These are phyloP conservation scores for Aphaenogaster floridana DNA, from an alignment of 1,140 invertebrate species.

Conservation along the genomic window DNA sequence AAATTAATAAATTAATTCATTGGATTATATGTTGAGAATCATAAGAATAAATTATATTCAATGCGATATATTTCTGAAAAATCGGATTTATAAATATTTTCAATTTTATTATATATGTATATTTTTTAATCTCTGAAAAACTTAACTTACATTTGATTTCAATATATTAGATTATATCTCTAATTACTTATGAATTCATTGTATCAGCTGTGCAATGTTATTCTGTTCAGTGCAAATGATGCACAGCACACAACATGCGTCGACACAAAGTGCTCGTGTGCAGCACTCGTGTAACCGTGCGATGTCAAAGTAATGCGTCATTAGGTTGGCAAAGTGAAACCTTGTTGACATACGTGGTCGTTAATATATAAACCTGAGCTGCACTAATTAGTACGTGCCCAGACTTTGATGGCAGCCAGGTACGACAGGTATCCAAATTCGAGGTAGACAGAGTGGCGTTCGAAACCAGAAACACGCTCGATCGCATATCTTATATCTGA, in stretches of 20 bases:
- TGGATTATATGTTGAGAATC: background rate
- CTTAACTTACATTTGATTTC: background rate
- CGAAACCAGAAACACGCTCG: background rate
- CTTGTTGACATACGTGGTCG: conserved; percentile 57
- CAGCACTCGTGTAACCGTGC: conserved; percentile 8
- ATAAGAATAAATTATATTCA: background rate
- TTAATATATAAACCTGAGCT: conserved; percentile 58
- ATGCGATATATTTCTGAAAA: background rate
- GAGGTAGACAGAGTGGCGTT: conserved; percentile 12
- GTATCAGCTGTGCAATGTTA: conserved; percentile 34
- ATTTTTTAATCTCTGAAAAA: background rate
- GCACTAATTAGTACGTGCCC: conserved; percentile 51
- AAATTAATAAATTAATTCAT: conserved; percentile 9
- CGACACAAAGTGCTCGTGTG: conserved; percentile 20
- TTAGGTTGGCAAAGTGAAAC: conserved; percentile 54
- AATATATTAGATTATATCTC: background rate
- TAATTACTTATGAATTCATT: conserved; percentile 7
- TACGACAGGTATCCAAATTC: conserved; percentile 28
- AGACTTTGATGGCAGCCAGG: conserved; percentile 29
- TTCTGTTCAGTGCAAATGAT: conserved; percentile 11
- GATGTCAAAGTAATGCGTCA: conserved; percentile 54
- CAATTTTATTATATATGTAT: background rate
- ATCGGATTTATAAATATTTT: background rate
- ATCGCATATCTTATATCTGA: background rate
- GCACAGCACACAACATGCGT: conserved; percentile 13